Percentiles rank a stretch among this genome's conserved stretches.
Conservation (phyloP, 2,797 vertebrate genomes). For the Sarcoramphus papa region DNA sequence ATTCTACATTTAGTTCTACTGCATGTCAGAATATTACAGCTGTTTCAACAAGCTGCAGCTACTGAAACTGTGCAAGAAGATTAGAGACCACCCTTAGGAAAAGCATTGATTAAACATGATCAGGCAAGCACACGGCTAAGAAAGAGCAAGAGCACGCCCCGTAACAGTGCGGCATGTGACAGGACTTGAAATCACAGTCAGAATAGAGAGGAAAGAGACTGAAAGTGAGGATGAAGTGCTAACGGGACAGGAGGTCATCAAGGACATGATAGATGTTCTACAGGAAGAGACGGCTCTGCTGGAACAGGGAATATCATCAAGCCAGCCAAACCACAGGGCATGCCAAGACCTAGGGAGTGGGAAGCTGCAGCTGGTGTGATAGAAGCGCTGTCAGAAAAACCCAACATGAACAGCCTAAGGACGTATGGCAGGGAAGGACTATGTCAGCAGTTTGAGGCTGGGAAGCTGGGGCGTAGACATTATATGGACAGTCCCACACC, state of each 20-base stretch:
- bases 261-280: background rate
- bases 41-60: background rate
- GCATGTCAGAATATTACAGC: background rate
- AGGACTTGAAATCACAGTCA: background rate
- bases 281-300: background rate
- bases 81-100: background rate
- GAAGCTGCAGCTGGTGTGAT: background rate
- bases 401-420: background rate
- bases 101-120: background rate
- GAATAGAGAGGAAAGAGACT: background rate
- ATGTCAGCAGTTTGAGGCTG: background rate
- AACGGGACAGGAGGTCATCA: background rate
- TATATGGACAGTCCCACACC: background rate
- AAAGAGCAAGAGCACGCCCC: background rate
- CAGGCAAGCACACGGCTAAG: background rate
- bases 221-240: background rate
- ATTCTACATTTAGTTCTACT: background rate
- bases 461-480: background rate
- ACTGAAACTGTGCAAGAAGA: background rate
- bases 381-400: background rate
- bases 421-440: background rate
- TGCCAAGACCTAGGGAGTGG: background rate
- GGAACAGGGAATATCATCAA: background rate
- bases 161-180: background rate
- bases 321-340: background rate